Percentiles rank a stretch among this genome's conserved stretches.
Evolutionary conservation across 2,113 vertebrate genomes (phyloP).

Genomic region (Otolemur garnettii): DNA sequence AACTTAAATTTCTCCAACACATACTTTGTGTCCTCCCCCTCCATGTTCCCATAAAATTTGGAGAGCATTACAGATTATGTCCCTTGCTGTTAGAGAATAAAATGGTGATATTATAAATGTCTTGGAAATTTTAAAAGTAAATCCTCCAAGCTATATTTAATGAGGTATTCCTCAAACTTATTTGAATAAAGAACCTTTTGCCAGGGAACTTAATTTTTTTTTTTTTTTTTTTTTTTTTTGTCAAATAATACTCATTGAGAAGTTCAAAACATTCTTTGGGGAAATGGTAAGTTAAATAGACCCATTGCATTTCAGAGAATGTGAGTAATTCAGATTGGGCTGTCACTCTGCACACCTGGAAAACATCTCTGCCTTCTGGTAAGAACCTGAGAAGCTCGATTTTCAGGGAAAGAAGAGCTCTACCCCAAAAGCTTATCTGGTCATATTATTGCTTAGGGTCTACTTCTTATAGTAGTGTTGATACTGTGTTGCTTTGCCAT

Average conservation of each 20-base stretch:
- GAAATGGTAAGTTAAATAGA: background rate
- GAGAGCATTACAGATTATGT: background rate
- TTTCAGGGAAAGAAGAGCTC: background rate
- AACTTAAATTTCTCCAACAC: background rate
- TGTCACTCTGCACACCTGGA: background rate
- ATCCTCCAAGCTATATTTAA: background rate
- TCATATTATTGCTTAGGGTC: background rate
- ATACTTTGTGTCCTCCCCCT: background rate
- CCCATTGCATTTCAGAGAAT: background rate
- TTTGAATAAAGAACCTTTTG: background rate
- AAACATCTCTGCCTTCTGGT: background rate
- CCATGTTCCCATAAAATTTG: background rate
- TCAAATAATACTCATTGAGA: background rate
- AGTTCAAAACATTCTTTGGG: background rate
- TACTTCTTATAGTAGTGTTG: background rate
- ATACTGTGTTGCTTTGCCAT: background rate
- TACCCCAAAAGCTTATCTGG: background rate
- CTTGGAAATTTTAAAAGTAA: background rate
- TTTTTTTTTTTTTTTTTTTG: conserved; percentile 36
- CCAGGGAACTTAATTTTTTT: background rate
- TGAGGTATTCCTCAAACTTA: background rate
- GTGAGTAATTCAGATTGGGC: background rate
- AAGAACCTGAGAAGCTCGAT: background rate
- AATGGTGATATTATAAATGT: background rate
- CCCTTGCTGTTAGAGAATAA: background rate